Evolutionary conservation across 2,797 vertebrate species (phyloP).

Genomic region (Labeo calbasu): DNA sequence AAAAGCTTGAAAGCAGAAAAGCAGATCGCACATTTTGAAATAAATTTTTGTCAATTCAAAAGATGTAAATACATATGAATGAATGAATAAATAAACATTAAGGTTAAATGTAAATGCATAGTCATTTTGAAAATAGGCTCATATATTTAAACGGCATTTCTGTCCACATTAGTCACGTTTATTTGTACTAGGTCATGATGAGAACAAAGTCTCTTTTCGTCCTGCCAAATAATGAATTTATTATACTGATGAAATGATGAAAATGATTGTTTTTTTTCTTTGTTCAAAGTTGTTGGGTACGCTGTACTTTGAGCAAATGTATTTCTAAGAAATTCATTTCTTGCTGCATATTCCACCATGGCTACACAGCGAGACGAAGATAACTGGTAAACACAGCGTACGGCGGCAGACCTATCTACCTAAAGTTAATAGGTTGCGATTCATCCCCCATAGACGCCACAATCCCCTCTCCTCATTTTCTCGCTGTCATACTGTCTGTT

Average conservation of each 20-base stretch:
- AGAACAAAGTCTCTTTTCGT: background rate
- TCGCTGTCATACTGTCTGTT: background rate
- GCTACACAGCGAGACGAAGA: background rate
- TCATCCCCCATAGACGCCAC: slow-evolving; percentile 2
- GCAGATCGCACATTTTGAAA: background rate
- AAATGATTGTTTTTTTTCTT: background rate
- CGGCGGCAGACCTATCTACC: background rate
- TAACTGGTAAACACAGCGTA: slow-evolving; percentile 17
- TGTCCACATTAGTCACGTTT: background rate
- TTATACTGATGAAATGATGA: background rate
- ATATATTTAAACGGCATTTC: background rate
- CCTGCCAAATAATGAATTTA: background rate
- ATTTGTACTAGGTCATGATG: background rate
- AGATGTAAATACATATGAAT: background rate
- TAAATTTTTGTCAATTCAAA: background rate
- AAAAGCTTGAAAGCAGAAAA: no score
- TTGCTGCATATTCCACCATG: slow-evolving; percentile 1
- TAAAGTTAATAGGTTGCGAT: slow-evolving; percentile 26
- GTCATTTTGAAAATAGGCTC: background rate
- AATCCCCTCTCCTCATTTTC: slow-evolving; percentile 13
- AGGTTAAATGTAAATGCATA: background rate
- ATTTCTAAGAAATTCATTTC: slow-evolving; percentile 1
- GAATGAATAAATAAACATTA: no score
- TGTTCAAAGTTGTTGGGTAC: background rate
- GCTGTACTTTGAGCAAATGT: background rate